Evolutionary conservation across 2,888 invertebrate species (phyloP), one percentile per base, ranked within the genome.

Genomic region (Diarsia mendica): DNA sequence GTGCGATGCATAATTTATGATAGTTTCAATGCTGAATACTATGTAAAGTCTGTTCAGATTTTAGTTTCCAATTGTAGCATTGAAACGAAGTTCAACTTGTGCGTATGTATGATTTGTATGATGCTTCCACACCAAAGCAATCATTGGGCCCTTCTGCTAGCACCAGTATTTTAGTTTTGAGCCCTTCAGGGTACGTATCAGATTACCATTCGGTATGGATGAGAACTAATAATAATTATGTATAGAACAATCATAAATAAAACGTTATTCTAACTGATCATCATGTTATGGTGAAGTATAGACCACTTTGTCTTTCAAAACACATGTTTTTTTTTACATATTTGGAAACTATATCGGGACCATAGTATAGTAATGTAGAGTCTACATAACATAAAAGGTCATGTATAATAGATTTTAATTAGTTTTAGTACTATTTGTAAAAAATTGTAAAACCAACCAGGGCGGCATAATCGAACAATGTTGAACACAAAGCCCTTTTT

Each of bases 1-100:
- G 23, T 58, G n/a, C 18, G 46, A 65, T 76, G 72, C 60, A 83
- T 83, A 76, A 81, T 76, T 76, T 67, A 79, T 44, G 49, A 67
- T 28, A 73, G 67, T 28, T 68, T 28, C 67, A 70, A 44, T 76
- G 28, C 13, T 33, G n/a, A 75, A 60, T 46, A 48, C 18, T 39
- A 55, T 23, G 13, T 77, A 63, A 63, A 63, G n/a, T 63, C n/a
- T 63, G 63, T 15, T 44, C 15, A 4, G 8, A 63, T 63, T 8
- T 3, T 44, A 11, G 44, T 23, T 63, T 44, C n/a, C n/a, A 44
- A 63, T 44, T n/a, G 15, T 44, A 13, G 13, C 20, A 39, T 20
- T 33, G 33, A 39, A 20, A 39, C 20, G 20, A 33, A 60, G 9
- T 11, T 39, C 20, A 61, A 20, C 11, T 61, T 20, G 2, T 61